Conservation (phyloP, 2,888 invertebrate genomes). For the Elaeidobius kamerunicus region DNA sequence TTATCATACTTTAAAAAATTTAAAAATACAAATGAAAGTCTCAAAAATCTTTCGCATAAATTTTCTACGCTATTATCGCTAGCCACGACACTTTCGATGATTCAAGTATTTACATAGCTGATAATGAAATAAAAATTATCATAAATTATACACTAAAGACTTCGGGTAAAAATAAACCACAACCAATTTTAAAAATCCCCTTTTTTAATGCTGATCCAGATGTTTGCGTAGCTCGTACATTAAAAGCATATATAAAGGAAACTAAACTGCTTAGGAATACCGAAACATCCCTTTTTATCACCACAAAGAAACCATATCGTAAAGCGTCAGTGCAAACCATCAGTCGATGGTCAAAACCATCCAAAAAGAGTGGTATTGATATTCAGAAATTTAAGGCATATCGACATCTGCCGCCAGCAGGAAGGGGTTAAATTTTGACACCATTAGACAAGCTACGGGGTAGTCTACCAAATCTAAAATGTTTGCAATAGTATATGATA, state of each 20-base stretch:
- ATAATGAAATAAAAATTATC: neutral
- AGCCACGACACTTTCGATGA: neutral
- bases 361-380: conserved; percentile 11
- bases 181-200: neutral
- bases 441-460: no score
- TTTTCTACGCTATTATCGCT: neutral
- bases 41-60: neutral
- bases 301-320: conserved; percentile 1
- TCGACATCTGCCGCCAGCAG: no score
- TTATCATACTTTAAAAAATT: neutral
- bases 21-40: neutral
- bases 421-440: no score
- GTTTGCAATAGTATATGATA: no score
- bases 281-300: conserved; percentile 4
- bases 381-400: conserved; percentile 4
- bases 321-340: conserved; percentile 9
- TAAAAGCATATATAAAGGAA: neutral
- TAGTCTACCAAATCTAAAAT: no score
- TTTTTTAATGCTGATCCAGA: neutral
- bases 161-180: conserved; percentile 1
- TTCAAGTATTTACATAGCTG: neutral
- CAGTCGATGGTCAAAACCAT: conserved; percentile 8
- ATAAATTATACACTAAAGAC: neutral
- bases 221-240: neutral
- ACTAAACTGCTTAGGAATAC: conserved; percentile 4